Evolutionary conservation across 1,140 invertebrate species (phyloP).

Genomic region (Tetramorium parvispinum): DNA sequence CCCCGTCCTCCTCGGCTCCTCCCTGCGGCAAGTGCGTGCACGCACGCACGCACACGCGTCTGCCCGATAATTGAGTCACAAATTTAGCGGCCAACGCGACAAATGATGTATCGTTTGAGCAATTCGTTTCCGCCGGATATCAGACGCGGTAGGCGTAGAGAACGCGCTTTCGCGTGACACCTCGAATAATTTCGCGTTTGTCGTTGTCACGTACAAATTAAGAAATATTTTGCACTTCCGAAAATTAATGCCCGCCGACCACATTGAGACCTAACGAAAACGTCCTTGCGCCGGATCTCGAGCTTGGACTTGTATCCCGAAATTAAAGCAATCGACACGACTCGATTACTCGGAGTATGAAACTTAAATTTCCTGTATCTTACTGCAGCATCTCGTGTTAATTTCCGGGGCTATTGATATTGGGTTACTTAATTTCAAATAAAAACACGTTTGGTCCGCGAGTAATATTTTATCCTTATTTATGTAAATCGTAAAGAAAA

Average conservation of each 20-base stretch:
- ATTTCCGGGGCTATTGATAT: neutral
- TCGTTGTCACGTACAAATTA: conserved; percentile 23
- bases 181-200: conserved; percentile 13
- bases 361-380: neutral
- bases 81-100: conserved; percentile 67
- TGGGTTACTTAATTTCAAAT: neutral
- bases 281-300: neutral
- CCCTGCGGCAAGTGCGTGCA: conserved; percentile 41
- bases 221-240: neutral
- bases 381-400: neutral
- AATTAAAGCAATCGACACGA: neutral
- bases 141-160: conserved; percentile 37
- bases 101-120: conserved; percentile 77
- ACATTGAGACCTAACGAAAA: neutral
- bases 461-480: neutral
- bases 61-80: conserved; percentile 79
- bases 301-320: neutral
- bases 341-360: neutral
- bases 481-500: neutral
- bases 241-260: neutral
- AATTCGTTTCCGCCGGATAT: conserved; percentile 78
- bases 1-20: conserved; percentile 30
- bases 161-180: conserved; percentile 25
- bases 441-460: neutral
- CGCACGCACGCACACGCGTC: conserved; percentile 15